Evolutionary conservation across 2,888 invertebrate genomes (phyloP).

Genomic region (Rotaria magnacalcarata): DNA sequence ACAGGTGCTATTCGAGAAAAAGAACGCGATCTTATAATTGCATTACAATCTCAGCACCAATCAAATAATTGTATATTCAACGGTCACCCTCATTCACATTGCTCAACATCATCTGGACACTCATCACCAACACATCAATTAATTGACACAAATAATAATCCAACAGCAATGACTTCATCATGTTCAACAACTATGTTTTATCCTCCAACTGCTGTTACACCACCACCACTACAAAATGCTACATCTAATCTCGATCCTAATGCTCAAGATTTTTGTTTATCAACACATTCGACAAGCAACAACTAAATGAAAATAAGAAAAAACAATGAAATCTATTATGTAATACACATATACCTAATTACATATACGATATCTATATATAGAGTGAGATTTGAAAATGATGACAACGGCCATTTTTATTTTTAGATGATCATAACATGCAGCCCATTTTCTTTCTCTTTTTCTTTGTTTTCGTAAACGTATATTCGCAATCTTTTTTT

Average conservation of each 20-base stretch:
- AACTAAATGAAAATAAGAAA: not conserved
- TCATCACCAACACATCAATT: conserved; percentile 36
- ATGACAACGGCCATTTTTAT: not conserved
- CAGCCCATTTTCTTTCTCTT: not conserved
- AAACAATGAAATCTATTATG: not conserved
- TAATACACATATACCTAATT: too few relatives aligned
- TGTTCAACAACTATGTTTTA: not conserved
- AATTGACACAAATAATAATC: conserved; percentile 21
- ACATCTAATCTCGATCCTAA: conserved; percentile 17
- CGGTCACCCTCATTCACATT: conserved; percentile 21
- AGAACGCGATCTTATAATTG: not conserved
- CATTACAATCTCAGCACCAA: not conserved
- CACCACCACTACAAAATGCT: conserved; percentile 7
- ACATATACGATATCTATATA: not conserved
- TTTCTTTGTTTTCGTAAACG: not conserved
- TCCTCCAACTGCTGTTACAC: not conserved
- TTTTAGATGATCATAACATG: not conserved
- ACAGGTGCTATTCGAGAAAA: not conserved
- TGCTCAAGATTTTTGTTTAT: conserved; percentile 28
- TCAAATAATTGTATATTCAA: not conserved
- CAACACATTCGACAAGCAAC: conserved; percentile 10
- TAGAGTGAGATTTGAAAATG: not conserved
- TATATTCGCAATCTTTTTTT: not conserved
- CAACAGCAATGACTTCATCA: not conserved
- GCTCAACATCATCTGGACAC: conserved; percentile 16